Base-by-base conservation (phyloP, 2,113 vertebrate species). In the Athene noctua region DNA sequence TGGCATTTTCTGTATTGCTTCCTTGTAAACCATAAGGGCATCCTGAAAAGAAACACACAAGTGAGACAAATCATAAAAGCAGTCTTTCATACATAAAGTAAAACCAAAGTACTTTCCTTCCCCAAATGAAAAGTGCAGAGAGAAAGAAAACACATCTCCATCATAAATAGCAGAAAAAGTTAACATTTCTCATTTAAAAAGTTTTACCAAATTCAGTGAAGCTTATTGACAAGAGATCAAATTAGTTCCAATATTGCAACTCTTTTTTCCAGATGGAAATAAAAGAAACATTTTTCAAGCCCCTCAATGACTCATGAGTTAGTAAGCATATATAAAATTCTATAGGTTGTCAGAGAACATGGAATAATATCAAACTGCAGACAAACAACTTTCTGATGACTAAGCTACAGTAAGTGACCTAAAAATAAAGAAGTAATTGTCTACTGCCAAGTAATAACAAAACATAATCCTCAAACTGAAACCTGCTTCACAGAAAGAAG, bases 1-100 rank as follows among this genome's bases (percentile, higher is more conserved):
- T 38, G 99, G 99, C 99, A 99, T 99, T 98, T 99, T 99, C 98
- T 99, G 99, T 97, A 99, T 98, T 92, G 99, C 99, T 98, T 99
- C 99, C 98, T 99, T 99, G 98, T 99, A 99, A 86, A 99, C 99
- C 5, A 86, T 96, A 89, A 99, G 98, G 77, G 99, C 99, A 98
- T 99, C 99, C 99, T 99, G 97, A 91, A 95, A 84, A 86, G 51
- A 91, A 40, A 95, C 52, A 95, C 4, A 79, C 4, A 93, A 36
- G 61, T 80, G 38, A 67, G 27, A 90, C 51, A 93, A 86, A 81
- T 86, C 44, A 90, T 74, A 52, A 66, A 51, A 59, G 62, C 65
- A 91, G 32, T 26, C 84, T 86, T 88, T 52, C 58, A 75, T 34
- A 30, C n/a, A 52, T 21, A 75, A 95, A 93, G 47, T 66, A 86